Base-by-base conservation (phyloP, 1,140 invertebrate species). In the Monomorium pharaonis region DNA sequence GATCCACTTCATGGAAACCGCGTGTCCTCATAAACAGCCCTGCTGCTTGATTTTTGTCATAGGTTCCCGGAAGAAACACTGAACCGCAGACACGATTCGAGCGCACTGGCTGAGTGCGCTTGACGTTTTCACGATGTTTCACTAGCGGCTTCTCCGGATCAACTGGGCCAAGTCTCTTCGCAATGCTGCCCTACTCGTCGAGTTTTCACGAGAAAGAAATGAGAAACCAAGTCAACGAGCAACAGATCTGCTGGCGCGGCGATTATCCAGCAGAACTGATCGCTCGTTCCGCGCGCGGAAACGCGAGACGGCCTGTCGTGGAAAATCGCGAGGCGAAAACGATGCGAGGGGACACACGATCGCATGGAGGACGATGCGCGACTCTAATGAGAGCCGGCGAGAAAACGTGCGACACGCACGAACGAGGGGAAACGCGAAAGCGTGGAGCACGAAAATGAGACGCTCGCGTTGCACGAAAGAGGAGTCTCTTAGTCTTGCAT, bases 361-460 rank as follows among this genome's bases (percentile, higher is more conserved):
- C 65, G 67, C 78, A 44, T 83, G 33, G 18, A 37, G 37, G 24
- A 72, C 60, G 51, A 83, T 74, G 24, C 51, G 67, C 51, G 67
- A 12, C 18, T 47, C 27, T 83, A 83, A 83, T 24, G 67, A 83
- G 51, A 37, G 51, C 27, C n/a, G 42, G 12, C 6, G 65, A 72
- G 65, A 81, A 81, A 81, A 81, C 33, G 42, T 37, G 65, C n/a
- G n/a, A 16, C 78, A 83, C 78, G 51, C 67, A 51, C 62, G 62
- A 81, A 58, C n/a, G 67, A 44, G 70, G 54, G 56, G n/a, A 14
- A 60, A 74, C 37, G 44, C 51, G 78, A 83, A 83, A 83, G 67
- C 78, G 67, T 83, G 67, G 67, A 83, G 65, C n/a, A 58, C 27
- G 21, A 24, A n/a, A 60, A 83, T 69, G 77, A 69, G n/a, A 24